Base-by-base conservation (phyloP, 2,113 vertebrate species). In the Melanocharis versteri region DNA sequence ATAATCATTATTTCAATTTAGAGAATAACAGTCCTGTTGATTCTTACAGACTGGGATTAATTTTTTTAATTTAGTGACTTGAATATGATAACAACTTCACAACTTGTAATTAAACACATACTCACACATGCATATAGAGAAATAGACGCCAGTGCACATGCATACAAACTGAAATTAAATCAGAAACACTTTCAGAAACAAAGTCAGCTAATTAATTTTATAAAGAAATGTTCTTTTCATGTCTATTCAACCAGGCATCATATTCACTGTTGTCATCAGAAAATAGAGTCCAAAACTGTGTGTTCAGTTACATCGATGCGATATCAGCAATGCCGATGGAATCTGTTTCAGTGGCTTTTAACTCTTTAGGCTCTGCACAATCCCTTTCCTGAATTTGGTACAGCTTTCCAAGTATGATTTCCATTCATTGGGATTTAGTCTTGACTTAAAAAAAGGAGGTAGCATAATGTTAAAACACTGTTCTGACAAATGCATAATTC, bases 61-160 rank as follows among this genome's bases (percentile, higher is more conserved):
- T 88, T 94, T 88, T 95, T 87, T 88, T 17, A 87, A 88, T 91
- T 95, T 95, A 94, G 24, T 86, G 65, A 88, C 79, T 88, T 66
- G 60, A 78, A 72, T 78, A 96, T 65, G 93, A 95, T 93, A 96
- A 97, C 95, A 93, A 94, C 88, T 96, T 96, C 90, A 87, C 96
- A 94, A 96, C 88, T 94, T 96, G 94, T 96, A 95, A 95, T 95
- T 92, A 95, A 94, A 91, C 51, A 35, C 77, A 76, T 45, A 57
- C 35, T 87, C 48, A 31, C 50, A 50, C 39, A 84, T 31, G 51
- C 31, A 23, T 71, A 33, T 70, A 51, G 68, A 90, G 85, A 83
- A 90, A 81, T 56, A 89, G 86, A 84, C 15, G 0, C 56, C 88
- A 87, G 69, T 39, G 53, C 76, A 75, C 65, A 90, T 69, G 72